Evolutionary conservation across 2,888 invertebrate species (phyloP).

Genomic region (Villa cingulata): DNA sequence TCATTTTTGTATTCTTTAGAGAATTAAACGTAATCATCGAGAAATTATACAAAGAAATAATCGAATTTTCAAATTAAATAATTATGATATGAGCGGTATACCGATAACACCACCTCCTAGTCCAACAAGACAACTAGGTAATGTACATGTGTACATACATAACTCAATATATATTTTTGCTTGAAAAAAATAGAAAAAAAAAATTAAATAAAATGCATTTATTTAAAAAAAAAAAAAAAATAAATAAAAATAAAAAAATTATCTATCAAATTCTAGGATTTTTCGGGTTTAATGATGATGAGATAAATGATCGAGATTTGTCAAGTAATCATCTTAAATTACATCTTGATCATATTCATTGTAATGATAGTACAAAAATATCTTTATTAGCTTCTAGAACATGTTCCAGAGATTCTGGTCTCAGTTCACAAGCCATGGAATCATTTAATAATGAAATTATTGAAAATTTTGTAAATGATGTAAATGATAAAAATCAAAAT

Average conservation of each 20-base stretch:
- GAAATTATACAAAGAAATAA: neutral
- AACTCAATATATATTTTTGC: too few species aligned
- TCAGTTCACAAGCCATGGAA: conserved; percentile 14
- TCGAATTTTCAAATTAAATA: conserved; percentile 7
- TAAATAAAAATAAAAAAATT: neutral
- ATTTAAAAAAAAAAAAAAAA: conserved; percentile 9
- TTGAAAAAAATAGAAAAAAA: too few species aligned
- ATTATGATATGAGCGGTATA: conserved; percentile 12
- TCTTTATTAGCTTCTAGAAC: too few species aligned
- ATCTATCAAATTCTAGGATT: conserved; percentile 15
- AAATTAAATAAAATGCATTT: too few species aligned
- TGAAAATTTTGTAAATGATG: neutral
- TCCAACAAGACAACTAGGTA: conserved; percentile 11
- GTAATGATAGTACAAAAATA: too few species aligned
- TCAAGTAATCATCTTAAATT: too few species aligned
- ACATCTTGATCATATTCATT: too few species aligned
- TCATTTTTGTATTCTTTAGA: neutral
- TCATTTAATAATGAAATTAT: neutral
- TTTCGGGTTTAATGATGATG: conserved; percentile 18
- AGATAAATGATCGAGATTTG: neutral
- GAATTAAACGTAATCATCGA: neutral
- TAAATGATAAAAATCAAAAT: neutral
- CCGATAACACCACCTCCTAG: conserved; percentile 14
- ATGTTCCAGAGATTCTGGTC: conserved; percentile 23
- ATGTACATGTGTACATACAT: too few species aligned